These are phyloP conservation scores for Aramus guarauna DNA, from an alignment of 2,113 vertebrate genomes.

Conservation along the genomic window DNA sequence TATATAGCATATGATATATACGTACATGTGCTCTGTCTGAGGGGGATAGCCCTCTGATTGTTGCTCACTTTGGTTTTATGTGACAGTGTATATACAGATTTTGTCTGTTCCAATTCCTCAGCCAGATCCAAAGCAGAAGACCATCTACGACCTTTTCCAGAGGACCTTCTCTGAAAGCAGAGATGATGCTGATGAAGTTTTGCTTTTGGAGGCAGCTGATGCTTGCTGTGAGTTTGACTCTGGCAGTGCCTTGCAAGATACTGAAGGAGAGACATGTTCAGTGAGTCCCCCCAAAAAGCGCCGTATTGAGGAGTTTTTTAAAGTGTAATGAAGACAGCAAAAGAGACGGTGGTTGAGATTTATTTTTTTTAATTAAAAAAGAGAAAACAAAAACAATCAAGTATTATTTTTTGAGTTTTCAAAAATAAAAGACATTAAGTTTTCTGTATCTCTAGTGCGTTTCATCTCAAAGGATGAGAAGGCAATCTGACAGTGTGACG, in stretches of 20 bases:
- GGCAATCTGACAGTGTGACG: background rate
- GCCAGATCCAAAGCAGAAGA: slow-evolving; percentile 80
- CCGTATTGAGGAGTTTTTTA: slow-evolving; percentile 53
- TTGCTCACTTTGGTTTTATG: background rate
- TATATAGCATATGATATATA: background rate
- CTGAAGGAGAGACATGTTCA: background rate
- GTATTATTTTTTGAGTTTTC: background rate
- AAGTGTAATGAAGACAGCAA: background rate
- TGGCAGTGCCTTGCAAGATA: background rate
- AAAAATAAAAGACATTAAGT: slow-evolving; percentile 11
- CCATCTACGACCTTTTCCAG: slow-evolving; percentile 86
- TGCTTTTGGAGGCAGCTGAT: slow-evolving; percentile 73
- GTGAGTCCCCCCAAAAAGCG: slow-evolving; percentile 67
- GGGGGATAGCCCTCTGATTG: background rate
- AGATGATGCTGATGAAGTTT: slow-evolving; percentile 70
- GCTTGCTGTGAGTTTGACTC: slow-evolving; percentile 70
- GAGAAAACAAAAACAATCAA: background rate
- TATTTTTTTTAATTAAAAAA: background rate
- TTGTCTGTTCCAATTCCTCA: background rate
- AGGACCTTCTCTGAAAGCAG: slow-evolving; percentile 75
- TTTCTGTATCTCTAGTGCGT: background rate
- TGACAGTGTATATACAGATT: background rate
- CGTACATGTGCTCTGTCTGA: background rate
- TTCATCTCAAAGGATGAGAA: background rate
- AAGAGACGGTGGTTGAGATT: background rate